Conservation (phyloP, 2,888 invertebrate genomes). For the Drosophila ezoana region DNA sequence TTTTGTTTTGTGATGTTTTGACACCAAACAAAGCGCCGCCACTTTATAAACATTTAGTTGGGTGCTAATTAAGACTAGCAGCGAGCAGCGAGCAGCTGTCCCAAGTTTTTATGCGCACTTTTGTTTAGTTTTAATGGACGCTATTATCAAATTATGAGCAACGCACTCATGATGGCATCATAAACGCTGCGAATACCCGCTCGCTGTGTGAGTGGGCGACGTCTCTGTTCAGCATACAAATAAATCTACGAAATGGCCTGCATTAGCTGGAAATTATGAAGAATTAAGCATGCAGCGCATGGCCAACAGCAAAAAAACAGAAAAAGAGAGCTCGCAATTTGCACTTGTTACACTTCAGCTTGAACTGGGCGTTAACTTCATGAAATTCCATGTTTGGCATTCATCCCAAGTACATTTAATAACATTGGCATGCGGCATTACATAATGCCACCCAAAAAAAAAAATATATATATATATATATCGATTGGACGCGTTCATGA, state of each 20-base stretch:
- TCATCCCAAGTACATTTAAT: constrained; percentile 32
- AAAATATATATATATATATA: too few species aligned
- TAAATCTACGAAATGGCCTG: constrained; percentile 13
- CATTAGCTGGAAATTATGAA: constrained; percentile 30
- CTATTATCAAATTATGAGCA: constrained; percentile 75
- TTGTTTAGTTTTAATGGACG: constrained; percentile 66
- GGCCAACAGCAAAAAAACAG: neutral
- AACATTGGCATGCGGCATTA: constrained; percentile 50
- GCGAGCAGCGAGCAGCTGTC: constrained; percentile 20
- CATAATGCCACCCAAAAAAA: constrained; percentile 44
- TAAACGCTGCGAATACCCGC: constrained; percentile 46
- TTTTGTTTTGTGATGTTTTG: constrained; percentile 42
- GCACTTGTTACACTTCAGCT: constrained; percentile 64
- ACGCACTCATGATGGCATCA: constrained; percentile 63
- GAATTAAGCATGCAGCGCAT: constrained; percentile 50
- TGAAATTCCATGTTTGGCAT: constrained; percentile 52
- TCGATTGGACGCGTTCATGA: constrained; percentile 73
- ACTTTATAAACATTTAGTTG: constrained; percentile 71
- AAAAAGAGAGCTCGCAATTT: constrained; percentile 36
- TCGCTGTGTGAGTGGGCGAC: constrained; percentile 37
- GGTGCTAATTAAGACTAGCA: constrained; percentile 68
- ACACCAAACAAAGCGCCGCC: constrained; percentile 46
- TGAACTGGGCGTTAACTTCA: constrained; percentile 45
- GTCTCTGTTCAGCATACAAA: constrained; percentile 55
- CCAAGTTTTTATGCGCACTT: constrained; percentile 51